Conservation (phyloP, 2,797 vertebrate genomes). For the Cottoperca gobio region DNA sequence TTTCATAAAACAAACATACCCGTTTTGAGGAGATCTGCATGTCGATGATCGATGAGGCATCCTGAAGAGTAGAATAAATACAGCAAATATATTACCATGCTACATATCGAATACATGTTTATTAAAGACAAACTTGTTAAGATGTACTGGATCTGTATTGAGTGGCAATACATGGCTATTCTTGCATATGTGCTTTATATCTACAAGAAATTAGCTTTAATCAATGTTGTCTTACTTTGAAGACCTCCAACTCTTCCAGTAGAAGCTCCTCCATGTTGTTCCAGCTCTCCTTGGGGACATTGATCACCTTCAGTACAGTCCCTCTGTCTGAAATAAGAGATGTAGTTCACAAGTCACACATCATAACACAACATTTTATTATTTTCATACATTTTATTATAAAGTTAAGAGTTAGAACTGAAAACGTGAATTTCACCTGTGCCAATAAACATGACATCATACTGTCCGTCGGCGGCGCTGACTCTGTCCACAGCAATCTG, state of each 20-base stretch:
- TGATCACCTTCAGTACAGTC: constrained; percentile 95
- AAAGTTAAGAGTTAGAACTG: neutral
- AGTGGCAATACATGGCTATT: no score
- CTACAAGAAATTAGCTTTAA: neutral
- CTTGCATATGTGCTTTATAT: neutral
- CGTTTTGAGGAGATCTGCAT: constrained; percentile 98
- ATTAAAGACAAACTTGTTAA: neutral
- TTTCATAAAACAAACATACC: constrained; percentile 80
- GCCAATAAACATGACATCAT: constrained; percentile 96
- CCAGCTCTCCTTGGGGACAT: constrained; percentile 91
- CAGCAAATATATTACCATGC: neutral
- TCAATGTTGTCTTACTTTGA: constrained; percentile 87
- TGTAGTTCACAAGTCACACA: fast-evolving
- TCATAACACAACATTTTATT: neutral
- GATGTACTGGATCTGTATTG: no score
- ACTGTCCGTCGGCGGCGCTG: constrained; percentile 90
- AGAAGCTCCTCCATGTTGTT: constrained; percentile 92
- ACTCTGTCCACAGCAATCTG: constrained; percentile 91
- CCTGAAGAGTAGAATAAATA: constrained; percentile 78
- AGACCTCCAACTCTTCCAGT: constrained; percentile 95
- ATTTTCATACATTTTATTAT: neutral
- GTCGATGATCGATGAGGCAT: constrained; percentile 90
- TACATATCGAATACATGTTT: neutral
- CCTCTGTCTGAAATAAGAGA: constrained; percentile 88
- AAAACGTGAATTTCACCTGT: constrained; percentile 84